A percentile compares a stretch with the other conserved stretches of the same genome.
Evolutionary conservation across 2,113 vertebrate species (phyloP).

Genomic region (Salminus brasiliensis): DNA sequence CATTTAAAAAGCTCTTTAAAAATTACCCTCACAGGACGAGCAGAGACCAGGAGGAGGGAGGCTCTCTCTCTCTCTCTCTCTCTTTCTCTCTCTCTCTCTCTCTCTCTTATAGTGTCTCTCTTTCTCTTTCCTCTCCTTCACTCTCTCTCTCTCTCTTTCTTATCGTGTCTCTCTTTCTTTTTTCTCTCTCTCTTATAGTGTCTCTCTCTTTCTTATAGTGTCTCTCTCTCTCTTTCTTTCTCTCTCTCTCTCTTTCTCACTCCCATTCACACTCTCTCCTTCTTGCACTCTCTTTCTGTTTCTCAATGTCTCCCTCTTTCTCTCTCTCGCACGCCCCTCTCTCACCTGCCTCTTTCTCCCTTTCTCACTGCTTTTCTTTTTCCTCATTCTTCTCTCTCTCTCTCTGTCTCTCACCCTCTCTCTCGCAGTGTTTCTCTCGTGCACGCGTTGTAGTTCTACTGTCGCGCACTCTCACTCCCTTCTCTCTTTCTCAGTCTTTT

Average conservation of each 20-base stretch:
- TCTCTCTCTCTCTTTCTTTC: not conserved
- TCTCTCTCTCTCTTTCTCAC: not conserved
- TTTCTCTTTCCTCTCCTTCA: no score
- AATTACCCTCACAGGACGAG: slow-evolving; percentile 24
- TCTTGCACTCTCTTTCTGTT: slow-evolving; percentile 3
- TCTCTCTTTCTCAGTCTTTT: not conserved
- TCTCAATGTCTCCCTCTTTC: not conserved
- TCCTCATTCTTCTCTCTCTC: not conserved
- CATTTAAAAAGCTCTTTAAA: slow-evolving; percentile 35
- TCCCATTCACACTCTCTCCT: no score
- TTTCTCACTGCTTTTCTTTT: not conserved
- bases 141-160: slow-evolving; percentile 4
- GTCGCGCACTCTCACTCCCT: not conserved
- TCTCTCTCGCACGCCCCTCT: not conserved
- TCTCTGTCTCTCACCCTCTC: not conserved
- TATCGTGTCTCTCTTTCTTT: slow-evolving; percentile 1
- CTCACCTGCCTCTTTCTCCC: not conserved
- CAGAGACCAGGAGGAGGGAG: not conserved
- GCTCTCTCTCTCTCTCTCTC: not conserved
- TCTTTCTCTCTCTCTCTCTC: not conserved
- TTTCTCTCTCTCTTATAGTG: not conserved
- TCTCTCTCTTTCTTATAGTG: not conserved
- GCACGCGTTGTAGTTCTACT: slow-evolving; percentile 15
- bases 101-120: no score
- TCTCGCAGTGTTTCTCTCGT: no score